These are phyloP conservation scores for Drosophila acutilabella DNA, from an alignment of 2,888 invertebrate genomes.

Conservation along the genomic window DNA sequence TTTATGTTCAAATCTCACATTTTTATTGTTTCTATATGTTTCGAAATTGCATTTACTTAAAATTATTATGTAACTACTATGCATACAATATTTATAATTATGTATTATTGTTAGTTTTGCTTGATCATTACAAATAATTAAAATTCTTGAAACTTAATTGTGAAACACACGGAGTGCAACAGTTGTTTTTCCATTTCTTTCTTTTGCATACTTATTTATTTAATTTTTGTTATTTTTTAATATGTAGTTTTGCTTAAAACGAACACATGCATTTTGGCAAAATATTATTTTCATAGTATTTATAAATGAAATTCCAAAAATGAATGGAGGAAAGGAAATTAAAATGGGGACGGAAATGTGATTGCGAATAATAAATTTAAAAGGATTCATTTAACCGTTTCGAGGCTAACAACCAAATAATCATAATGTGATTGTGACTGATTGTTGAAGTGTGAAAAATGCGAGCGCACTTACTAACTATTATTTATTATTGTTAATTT, in stretches of 20 bases:
- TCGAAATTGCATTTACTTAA: constrained; percentile 78
- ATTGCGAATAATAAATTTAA: constrained; percentile 8
- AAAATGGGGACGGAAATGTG: constrained; percentile 42
- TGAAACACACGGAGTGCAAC: constrained; percentile 59
- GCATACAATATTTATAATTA: constrained; percentile 58
- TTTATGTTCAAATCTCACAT: constrained; percentile 74
- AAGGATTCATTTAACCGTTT: constrained; percentile 1
- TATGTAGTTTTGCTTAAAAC: constrained; percentile 54
- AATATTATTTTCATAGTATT: constrained; percentile 42
- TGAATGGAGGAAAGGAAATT: constrained; percentile 24
- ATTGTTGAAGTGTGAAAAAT: constrained; percentile 36
- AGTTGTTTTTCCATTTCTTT: constrained; percentile 18
- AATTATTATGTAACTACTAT: constrained; percentile 75
- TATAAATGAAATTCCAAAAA: constrained; percentile 31
- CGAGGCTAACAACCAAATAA: background rate
- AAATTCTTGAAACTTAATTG: constrained; percentile 72
- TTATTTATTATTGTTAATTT: constrained; percentile 59
- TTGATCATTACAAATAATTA: constrained; percentile 65
- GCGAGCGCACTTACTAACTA: constrained; percentile 63
- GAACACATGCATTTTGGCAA: constrained; percentile 77
- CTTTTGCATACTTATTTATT: constrained; percentile 11
- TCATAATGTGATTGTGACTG: constrained; percentile 11
- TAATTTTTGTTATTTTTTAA: constrained; percentile 3
- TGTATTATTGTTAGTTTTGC: constrained; percentile 61
- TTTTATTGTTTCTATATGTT: constrained; percentile 79